Evolutionary conservation across 1,140 invertebrate genomes (phyloP).

Genomic region (Adoxophyes honmai): DNA sequence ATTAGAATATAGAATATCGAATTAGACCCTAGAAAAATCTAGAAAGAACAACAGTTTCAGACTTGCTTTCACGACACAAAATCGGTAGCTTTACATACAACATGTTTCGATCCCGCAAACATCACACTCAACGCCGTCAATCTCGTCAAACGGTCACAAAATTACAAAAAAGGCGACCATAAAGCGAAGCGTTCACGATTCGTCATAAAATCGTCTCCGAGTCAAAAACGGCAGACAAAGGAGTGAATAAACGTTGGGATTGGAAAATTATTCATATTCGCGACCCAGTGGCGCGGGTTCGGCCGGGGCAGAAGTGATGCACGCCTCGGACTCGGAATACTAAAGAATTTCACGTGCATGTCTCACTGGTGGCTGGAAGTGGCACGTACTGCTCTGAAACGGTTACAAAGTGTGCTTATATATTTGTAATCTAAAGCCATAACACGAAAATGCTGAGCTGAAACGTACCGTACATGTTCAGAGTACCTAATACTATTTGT

Average conservation of each 20-base stretch:
- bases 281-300: conserved; percentile 31
- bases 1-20: too few species aligned
- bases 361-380: not conserved
- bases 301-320: conserved; percentile 25
- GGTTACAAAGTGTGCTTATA: too few species aligned
- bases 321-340: not conserved
- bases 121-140: too few species aligned
- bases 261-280: conserved; percentile 63
- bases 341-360: not conserved
- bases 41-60: too few species aligned
- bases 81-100: too few species aligned
- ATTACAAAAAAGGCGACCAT: conserved; percentile 17
- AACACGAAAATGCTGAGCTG: too few species aligned
- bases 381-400: not conserved
- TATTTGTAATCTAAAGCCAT: too few species aligned
- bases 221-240: conserved; percentile 47
- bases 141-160: not conserved
- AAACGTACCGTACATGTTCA: too few species aligned
- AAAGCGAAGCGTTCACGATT: conserved; percentile 38
- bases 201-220: conserved; percentile 45
- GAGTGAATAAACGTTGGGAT: conserved; percentile 50
- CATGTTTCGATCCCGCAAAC: too few species aligned
- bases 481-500: too few species aligned
- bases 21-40: too few species aligned
- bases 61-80: too few species aligned